Conservation (phyloP, 2,797 vertebrate genomes). For the Falco berigora region DNA sequence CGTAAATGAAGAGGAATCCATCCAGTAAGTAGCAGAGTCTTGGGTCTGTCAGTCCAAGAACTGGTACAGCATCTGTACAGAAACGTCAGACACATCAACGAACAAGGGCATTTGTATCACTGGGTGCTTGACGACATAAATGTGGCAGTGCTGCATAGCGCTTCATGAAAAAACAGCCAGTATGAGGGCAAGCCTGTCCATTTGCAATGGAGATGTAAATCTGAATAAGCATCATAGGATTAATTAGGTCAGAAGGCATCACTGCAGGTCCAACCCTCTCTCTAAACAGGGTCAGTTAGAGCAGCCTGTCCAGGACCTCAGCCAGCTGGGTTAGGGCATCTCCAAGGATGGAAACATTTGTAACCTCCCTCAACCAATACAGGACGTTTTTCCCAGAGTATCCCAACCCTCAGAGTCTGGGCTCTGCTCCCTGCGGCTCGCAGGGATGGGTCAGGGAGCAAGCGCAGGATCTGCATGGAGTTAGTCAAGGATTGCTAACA, state of each 20-base stretch:
- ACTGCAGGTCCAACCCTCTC: neutral
- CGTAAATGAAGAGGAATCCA: slow-evolving; percentile 86
- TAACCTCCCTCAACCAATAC: neutral
- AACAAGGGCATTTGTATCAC: neutral
- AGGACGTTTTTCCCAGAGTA: neutral
- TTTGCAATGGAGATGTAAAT: neutral
- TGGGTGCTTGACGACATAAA: neutral
- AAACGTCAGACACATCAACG: neutral
- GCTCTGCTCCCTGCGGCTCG: neutral
- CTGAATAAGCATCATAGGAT: neutral
- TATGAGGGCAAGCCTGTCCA: neutral
- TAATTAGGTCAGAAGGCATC: neutral
- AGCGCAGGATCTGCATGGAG: neutral
- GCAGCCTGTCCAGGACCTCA: neutral
- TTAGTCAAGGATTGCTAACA: neutral
- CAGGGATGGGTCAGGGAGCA: accelerated
- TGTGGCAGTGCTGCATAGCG: neutral
- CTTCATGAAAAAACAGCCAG: neutral
- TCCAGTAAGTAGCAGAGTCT: slow-evolving; percentile 86
- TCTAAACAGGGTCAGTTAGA: neutral
- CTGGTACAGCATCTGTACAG: slow-evolving; percentile 70
- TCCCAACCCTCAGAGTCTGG: neutral
- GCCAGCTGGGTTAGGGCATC: neutral
- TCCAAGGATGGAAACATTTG: neutral
- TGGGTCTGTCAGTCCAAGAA: slow-evolving; percentile 73